A percentile compares a stretch with the other conserved stretches of the same genome.
Evolutionary conservation across 2,797 vertebrate species (phyloP).

Genomic region (Enteromius treurensis): DNA sequence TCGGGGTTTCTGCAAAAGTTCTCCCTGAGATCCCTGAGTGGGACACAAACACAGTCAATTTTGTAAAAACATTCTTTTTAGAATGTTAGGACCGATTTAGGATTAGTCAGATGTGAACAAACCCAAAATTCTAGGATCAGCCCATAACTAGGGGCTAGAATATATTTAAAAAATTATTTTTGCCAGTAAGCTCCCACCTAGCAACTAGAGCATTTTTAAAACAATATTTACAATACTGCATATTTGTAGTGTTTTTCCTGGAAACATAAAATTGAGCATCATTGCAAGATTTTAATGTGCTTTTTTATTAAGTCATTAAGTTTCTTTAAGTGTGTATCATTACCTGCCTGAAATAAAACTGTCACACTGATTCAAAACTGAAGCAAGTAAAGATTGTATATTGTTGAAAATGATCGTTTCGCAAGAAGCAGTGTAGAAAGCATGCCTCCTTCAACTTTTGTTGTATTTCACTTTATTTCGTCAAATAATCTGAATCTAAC

Average conservation of each 20-base stretch:
- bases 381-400: no score
- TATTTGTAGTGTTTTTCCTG: background rate
- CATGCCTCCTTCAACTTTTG: background rate
- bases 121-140: background rate
- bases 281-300: background rate
- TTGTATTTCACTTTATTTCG: background rate
- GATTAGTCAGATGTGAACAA: background rate
- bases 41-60: constrained; percentile 41
- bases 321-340: background rate
- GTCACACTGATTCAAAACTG: no score
- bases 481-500: background rate
- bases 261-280: background rate
- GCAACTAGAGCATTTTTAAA: background rate
- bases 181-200: no score
- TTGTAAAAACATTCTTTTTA: background rate
- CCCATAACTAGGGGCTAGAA: background rate
- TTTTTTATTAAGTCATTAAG: background rate
- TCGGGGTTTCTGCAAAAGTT: constrained; percentile 97
- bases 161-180: no score
- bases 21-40: constrained; percentile 87
- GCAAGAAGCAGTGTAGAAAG: background rate
- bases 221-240: background rate
- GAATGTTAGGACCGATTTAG: background rate
- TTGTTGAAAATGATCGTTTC: no score
- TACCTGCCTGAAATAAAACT: background rate